Base-by-base conservation (phyloP, 2,888 invertebrate genomes). In the Melanophora roralis region DNA sequence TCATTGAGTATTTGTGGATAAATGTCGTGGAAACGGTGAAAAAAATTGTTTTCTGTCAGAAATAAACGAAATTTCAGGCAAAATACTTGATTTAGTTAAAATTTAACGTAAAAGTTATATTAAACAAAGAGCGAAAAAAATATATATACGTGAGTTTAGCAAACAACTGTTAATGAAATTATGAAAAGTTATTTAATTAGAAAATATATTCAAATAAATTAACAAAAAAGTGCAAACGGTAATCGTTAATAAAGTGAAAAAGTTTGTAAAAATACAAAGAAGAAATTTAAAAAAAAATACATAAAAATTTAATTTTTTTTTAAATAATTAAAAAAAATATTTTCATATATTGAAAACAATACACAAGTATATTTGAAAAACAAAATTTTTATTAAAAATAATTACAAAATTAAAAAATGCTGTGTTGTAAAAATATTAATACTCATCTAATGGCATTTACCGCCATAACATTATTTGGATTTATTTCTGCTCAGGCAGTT, bases 401-500 rank as follows among this genome's bases (percentile, higher is more conserved):
- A 27, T 5, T 27, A 5, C 27, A 6, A 27, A 27, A 27, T 27
- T 27, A 74, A 59, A 64, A 71, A 73, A 81, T 68, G 77, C 53
- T 77, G 73, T 71, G 19, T 57, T 40, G 27, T 27, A 67, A 69
- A 64, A 76, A 78, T 51, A 71, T 77, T 49, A 74, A 78, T 36
- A 65, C 21, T 7, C 68, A 69, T 27, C 53, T 68, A 9, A 60
- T 82, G 80, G 75, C 81, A 49, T 81, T 83, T 60, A 67, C 76
- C 38, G 82, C 82, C 77, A 81, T 81, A 49, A 79, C 78, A 65
- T 65, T 84, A 62, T 81, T 81, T 72, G 83, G 82, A 83, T 84
- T 84, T 81, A 82, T 82, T 62, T 82, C 76, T 65, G 82, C 84
- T 7, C 82, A 84, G 16, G 81, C 83, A 71, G 84, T 87, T 53